Evolutionary conservation across 1,140 invertebrate species (phyloP).

Genomic region (Ladona fulva): DNA sequence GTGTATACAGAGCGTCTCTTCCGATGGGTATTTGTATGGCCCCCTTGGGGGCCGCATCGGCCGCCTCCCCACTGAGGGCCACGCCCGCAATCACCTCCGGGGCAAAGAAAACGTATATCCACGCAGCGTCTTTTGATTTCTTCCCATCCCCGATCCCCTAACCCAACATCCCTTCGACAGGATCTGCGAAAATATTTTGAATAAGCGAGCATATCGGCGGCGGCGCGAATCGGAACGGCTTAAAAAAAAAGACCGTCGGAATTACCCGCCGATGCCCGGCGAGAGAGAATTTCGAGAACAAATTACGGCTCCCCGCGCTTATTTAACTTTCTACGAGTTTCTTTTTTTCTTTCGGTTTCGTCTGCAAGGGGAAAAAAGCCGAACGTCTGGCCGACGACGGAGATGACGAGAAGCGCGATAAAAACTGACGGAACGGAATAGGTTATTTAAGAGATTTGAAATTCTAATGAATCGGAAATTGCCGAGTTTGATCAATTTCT

Average conservation of each 20-base stretch:
- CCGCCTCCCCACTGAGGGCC: not conserved
- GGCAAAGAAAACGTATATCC: not conserved
- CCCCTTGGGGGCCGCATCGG: not conserved
- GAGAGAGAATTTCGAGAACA: not conserved
- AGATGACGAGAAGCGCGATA: not conserved
- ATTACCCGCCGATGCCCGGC: not conserved
- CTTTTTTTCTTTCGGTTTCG: not conserved
- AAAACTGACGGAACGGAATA: not conserved
- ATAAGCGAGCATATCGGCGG: not conserved
- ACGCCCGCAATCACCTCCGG: not conserved
- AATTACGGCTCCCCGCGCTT: not conserved
- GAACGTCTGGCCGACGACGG: not conserved
- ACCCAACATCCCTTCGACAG: not conserved
- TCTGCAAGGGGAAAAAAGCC: not conserved
- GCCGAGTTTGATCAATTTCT: not conserved
- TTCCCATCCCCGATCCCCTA: no score
- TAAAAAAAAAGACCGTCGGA: not conserved
- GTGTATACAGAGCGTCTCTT: not conserved
- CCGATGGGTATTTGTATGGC: not conserved
- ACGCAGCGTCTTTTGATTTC: not conserved
- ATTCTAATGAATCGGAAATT: slow-evolving; percentile 10
- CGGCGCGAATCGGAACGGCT: no score
- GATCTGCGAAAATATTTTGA: not conserved
- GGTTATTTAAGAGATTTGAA: not conserved
- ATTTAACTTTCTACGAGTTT: not conserved